phyloP scores from a whole-genome alignment of 2,888 invertebrate species.

The Ochropleura plecta region DNA sequence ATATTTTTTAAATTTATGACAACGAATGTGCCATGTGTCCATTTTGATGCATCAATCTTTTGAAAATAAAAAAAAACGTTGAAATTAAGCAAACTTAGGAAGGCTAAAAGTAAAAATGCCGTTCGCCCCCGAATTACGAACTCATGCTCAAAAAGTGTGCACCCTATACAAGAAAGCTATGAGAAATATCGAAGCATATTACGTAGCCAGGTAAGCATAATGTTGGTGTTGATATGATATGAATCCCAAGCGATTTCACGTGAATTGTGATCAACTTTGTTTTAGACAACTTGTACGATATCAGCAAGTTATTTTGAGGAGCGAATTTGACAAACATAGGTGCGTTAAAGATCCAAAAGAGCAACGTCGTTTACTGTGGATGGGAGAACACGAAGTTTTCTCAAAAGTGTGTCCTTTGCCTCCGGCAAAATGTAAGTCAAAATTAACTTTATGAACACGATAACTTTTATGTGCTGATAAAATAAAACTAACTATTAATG shows the following conservation, averaged over 20 bases:
- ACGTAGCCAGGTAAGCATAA: conserved; percentile 87
- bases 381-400: conserved; percentile 95
- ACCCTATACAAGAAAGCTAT: conserved; percentile 94
- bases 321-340: conserved; percentile 94
- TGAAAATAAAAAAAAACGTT: background rate
- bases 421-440: conserved; percentile 91
- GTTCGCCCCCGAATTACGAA: conserved; percentile 79
- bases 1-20: background rate
- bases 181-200: conserved; percentile 92
- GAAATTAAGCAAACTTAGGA: background rate
- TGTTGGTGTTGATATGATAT: background rate
- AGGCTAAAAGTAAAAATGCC: conserved; percentile 67
- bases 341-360: conserved; percentile 92
- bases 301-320: conserved; percentile 94
- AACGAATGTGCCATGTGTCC: background rate
- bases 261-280: conserved; percentile 17
- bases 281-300: conserved; percentile 93
- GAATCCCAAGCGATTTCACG: background rate
- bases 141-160: conserved; percentile 94
- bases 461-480: background rate
- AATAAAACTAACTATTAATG: background rate
- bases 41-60: background rate
- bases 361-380: conserved; percentile 93
- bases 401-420: conserved; percentile 92
- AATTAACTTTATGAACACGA: no score